These are phyloP conservation scores for Malachius bipustulatus DNA, from an alignment of 2,888 invertebrate species.

Conservation along the genomic window DNA sequence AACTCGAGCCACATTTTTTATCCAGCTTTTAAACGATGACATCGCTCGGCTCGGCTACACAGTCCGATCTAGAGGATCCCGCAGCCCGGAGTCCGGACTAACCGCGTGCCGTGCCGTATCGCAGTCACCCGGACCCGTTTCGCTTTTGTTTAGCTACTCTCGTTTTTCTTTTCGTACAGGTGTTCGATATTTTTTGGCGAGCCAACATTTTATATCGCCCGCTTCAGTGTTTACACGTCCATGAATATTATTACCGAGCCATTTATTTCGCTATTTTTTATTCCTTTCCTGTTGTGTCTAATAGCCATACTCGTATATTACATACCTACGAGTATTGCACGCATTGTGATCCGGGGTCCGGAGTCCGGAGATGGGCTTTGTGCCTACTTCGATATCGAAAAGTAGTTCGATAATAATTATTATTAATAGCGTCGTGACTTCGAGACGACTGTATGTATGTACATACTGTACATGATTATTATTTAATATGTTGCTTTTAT, in stretches of 20 bases:
- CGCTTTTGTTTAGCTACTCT: constrained; percentile 3
- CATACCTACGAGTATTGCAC: too few relatives aligned
- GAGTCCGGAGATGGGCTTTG: too few relatives aligned
- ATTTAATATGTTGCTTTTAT: too few relatives aligned
- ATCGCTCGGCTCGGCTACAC: not conserved
- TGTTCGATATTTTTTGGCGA: constrained; percentile 3
- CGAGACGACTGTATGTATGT: too few relatives aligned
- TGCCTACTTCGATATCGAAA: too few relatives aligned
- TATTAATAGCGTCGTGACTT: too few relatives aligned
- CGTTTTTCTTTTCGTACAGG: constrained; percentile 3
- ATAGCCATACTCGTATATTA: too few relatives aligned
- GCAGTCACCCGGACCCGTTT: not conserved
- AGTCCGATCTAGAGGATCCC: too few relatives aligned
- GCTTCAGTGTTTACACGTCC: not conserved
- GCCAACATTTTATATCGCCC: not conserved
- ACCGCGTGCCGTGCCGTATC: constrained; percentile 1
- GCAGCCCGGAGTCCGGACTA: constrained; percentile 2
- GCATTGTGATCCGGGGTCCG: too few relatives aligned
- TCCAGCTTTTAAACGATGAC: constrained; percentile 3
- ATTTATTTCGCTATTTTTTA: constrained; percentile 14
- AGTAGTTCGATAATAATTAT: too few relatives aligned
- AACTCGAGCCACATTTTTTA: not conserved
- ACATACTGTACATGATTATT: too few relatives aligned
- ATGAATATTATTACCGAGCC: constrained; percentile 4
- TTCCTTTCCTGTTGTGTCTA: too few relatives aligned